A percentile compares a stretch with the other conserved stretches of the same genome.
phyloP scores from a whole-genome alignment of 2,888 invertebrate genomes.

The Salticus scenicus region DNA sequence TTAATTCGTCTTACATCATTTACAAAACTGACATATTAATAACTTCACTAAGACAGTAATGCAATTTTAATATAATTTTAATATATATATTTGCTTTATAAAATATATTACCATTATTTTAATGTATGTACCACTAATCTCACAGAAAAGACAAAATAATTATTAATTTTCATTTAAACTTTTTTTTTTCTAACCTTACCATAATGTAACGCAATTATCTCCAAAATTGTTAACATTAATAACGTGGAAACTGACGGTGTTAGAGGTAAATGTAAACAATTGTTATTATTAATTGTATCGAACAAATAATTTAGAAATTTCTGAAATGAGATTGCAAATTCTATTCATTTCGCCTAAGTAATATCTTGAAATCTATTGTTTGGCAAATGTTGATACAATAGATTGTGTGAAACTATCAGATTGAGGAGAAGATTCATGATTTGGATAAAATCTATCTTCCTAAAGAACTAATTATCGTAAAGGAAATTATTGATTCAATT shows the following conservation, averaged over 20 bases:
- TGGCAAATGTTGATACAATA: not conserved
- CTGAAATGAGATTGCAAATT: not conserved
- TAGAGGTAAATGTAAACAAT: not conserved
- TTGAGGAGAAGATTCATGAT: not conserved
- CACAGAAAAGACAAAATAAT: too few relatives aligned
- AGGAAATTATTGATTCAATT: conserved; percentile 38
- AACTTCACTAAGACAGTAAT: too few relatives aligned
- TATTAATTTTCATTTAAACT: too few relatives aligned
- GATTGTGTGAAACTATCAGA: not conserved
- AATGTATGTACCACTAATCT: too few relatives aligned
- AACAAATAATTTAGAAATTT: not conserved
- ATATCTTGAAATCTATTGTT: not conserved
- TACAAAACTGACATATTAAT: too few relatives aligned
- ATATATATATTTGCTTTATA: too few relatives aligned
- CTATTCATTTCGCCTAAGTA: not conserved
- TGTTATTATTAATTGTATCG: not conserved
- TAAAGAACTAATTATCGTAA: not conserved
- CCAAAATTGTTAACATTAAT: not conserved
- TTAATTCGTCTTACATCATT: too few relatives aligned
- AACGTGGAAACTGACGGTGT: not conserved
- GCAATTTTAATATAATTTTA: too few relatives aligned
- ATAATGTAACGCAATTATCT: not conserved
- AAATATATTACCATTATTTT: too few relatives aligned
- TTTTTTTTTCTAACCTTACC: too few relatives aligned
- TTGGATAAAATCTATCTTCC: not conserved